Conservation (phyloP, 2,113 vertebrate genomes). For the Lichenostomus cassidix region DNA sequence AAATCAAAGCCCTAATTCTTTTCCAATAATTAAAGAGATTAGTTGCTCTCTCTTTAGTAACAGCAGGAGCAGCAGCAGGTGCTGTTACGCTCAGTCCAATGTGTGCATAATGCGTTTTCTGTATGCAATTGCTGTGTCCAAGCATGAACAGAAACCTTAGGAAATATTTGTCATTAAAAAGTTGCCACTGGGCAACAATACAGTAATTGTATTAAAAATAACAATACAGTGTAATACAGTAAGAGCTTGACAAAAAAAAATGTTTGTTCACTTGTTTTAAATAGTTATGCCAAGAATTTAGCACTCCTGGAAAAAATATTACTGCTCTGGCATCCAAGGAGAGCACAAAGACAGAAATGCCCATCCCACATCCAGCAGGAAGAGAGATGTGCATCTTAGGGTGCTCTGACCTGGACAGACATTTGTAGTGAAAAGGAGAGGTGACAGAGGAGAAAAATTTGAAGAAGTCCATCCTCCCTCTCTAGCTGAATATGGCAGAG, state of each 20-base stretch:
- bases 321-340: neutral
- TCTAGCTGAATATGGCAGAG: neutral
- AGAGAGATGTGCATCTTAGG: neutral
- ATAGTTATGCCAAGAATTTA: neutral
- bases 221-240: neutral
- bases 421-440: neutral
- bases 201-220: too few species aligned
- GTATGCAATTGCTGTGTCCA: neutral
- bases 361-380: rapidly evolving
- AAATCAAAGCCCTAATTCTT: conserved; percentile 45
- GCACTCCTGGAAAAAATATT: neutral
- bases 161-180: neutral
- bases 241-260: neutral
- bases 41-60: conserved; percentile 21
- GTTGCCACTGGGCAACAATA: neutral
- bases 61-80: conserved; percentile 47
- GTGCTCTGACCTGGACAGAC: neutral
- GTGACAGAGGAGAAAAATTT: neutral
- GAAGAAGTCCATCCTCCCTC: neutral
- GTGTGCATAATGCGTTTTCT: neutral
- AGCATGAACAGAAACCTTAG: neutral
- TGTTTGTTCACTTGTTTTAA: neutral
- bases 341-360: neutral
- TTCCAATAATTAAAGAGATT: conserved; percentile 50
- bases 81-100: neutral